Evolutionary conservation across 2,113 vertebrate species (phyloP), one percentile per base, ranked within the genome.

Genomic region (Gnathonemus echidnorhynchus): DNA sequence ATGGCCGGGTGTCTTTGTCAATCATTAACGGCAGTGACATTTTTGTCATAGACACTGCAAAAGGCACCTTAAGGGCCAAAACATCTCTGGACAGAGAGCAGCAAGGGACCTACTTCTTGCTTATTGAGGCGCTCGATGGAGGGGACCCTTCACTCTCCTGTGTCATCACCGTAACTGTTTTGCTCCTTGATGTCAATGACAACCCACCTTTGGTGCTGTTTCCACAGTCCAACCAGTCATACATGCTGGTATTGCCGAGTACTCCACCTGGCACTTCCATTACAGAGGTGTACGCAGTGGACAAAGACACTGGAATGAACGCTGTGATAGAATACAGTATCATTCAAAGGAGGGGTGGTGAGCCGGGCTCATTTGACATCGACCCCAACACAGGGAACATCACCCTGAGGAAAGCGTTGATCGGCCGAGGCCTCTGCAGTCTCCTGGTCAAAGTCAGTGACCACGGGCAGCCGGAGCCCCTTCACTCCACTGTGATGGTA

Each of bases 241-340:
- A 98, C 84, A 95, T 99, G 93, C 93, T 99, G 90, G 98, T 99
- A 24, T 95, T 99, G 56, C 99, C 99, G 45, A 97, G 95, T 87
- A 99, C 98, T 0, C 94, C 97, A n/a, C 98, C 98, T 24, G 98
- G 98, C 48, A 99, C 99, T 88, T 97, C 98, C 10, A 97, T 99
- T 85, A 99, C 98, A 11, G 99, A 99, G 89, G 99, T 99, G 6
- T 99, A 99, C 62, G 99, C 99, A 39, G 97, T 99, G 5, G 99
- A 99, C 93, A 98, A 97, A 92, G 99, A 99, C 92, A 98, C 98
- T 0, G 99, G 99, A 74, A 99, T 99, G 98, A 99, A 99, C 24
- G 99, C 98, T 13, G 99, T 99, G 50, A 99, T 99, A 66, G 98
- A 97, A 42, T 99, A 99, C 89, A 99, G 98, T 93, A 99, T 99